Evolutionary conservation across 92 coral and sea anemone species (phyloP), one percentile per base, ranked within the genome.

Genomic region (Diadumene lineata): DNA sequence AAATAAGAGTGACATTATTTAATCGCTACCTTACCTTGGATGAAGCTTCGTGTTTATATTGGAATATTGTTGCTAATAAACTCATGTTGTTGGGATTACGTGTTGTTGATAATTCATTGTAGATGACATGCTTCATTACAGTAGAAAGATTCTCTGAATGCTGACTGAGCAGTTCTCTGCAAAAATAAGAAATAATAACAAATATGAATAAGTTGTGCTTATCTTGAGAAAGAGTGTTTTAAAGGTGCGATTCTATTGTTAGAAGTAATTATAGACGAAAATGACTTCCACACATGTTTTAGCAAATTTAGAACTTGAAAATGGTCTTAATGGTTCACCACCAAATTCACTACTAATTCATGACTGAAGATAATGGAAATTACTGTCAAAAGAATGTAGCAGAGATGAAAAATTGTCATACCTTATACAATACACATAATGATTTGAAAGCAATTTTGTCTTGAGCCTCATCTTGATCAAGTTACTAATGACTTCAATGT

Each of bases 51-150:
- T 84, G 97, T 43, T 87, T 90, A 68, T 77, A 85, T 74, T 92
- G 97, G 75, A 91, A 92, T 73, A 96, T 72, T 26, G 86, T 82
- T 26, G 93, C 85, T 33, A 96, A 85, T 58, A 96, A 50, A n/a
- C 86, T 72, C 99, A 96, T 96, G 77, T 96, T 96, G 86, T 93
- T 92, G 9, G 99, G 99, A 75, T 96, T 96, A 25, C 99, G 93
- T 30, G 92, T 82, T 18, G 69, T 88, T 2, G 99, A 96, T 56
- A 96, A 72, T 79, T 96, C 99, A 60, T 96, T 96, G 74, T 96
- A 96, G 77, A 96, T 84, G 29, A 96, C 94, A 74, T 92, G 80
- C 79, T 96, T 96, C 73, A 96, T 65, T 6, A 96, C 84, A 30
- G 99, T 96, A 74, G 90, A 82, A 31, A 92, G 89, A 68, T 94